Evolutionary conservation across 2,113 vertebrate genomes (phyloP), one percentile per base, ranked within the genome.

Genomic region (Hemiprocne comata): DNA sequence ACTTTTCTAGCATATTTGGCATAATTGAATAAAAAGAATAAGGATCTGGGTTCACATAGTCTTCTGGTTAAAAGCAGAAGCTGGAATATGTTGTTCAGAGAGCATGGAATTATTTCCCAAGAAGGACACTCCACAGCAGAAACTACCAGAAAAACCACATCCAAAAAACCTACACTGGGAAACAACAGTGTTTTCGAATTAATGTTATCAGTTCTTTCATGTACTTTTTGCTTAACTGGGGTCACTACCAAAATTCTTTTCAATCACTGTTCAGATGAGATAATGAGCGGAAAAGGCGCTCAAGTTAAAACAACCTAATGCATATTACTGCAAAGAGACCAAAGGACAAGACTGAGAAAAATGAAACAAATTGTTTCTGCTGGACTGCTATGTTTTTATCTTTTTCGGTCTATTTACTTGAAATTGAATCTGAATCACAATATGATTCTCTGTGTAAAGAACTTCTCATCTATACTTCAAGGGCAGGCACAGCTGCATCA

Each of bases 81-180:
- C 42, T 83, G 67, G 51, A 91, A 51, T 69, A 62, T 58, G 29
- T 44, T 73, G 87, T 79, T 89, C 11, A 3, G 58, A 53, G 44
- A 61, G 13, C 46, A 85, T 40, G 46, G 46, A 87, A 89, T 66
- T 76, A 70, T 69, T 91, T 91, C 75, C 67, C 60, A 85, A 4
- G 2, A 23, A 87, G n/a, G 28, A 77, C 60, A 85, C 7, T 34
- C 17, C 60, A 62, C 62, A 70, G 42, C 11, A 94, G 36, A 85
- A 96, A 91, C 36, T 54, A 91, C n/a, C 64, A 90, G 54, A 70
- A 93, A 90, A 94, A 80, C 7, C 51, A 73, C 89, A 83, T 60
- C 17, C 24, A 61, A 67, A 80, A 87, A 72, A 20, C 1, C 0
- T 66, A 87, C 25, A 17, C 29, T 54, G 36, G 36, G 34, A 78